Evolutionary conservation across 2,797 vertebrate genomes (phyloP), one percentile per base, ranked within the genome.

Genomic region (Periparus ater): DNA sequence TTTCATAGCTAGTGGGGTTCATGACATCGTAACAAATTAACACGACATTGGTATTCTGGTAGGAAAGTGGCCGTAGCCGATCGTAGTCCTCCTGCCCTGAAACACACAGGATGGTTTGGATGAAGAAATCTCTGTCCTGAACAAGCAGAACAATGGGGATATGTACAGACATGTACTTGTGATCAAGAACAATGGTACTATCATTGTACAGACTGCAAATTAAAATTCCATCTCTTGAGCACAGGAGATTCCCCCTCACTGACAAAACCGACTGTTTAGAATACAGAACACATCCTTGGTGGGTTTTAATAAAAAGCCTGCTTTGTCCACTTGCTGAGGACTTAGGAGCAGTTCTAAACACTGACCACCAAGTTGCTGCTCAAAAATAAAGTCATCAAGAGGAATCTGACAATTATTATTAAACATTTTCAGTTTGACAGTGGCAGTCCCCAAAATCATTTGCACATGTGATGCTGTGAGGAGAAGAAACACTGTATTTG

Each of bases 71-170:
- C 38, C 99, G 98, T 4, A 99, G 97, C 17, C 99, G 97, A 90
- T 99, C 99, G 0, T 99, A 99, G 97, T 99, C 99, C 20, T 99
- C 99, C 96, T 99, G 99, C 58, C 99, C 99, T 99, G 93, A 82
- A 97, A 97, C 32, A 94, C 48, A 89, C 26, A 75, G 26, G 14
- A 67, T 2, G 20, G 22, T 74, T 71, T 65, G 57, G 50, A 26
- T 79, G 23, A 85, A 51, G 58, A 62, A 67, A 74, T 17, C 34
- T 73, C 34, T 57, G 36, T 48, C 76, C 57, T 79, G 73, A 73
- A n/a, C 55, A 18, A 81, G 73, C 48, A 73, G 11, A 13, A 21
- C 21, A 54, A 63, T 16, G 60, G 34, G 51, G 34, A 81, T 19
- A 66, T 7, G 38, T 40, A 55, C 72, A 85, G 34, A 45, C 30